Evolutionary conservation across 2,888 invertebrate genomes (phyloP), one percentile per base, ranked within the genome.

Genomic region (Latheticus oryzae): DNA sequence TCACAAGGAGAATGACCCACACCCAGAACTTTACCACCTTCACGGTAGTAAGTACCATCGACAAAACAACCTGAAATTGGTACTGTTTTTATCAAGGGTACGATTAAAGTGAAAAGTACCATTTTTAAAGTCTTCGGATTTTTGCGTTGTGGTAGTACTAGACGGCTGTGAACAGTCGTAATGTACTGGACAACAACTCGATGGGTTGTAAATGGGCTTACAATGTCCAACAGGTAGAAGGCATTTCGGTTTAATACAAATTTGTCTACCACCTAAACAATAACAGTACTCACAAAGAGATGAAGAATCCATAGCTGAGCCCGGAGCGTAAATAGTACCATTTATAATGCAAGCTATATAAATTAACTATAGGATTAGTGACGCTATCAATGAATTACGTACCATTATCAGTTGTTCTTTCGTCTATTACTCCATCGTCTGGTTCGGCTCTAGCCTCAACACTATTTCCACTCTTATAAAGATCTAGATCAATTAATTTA

Each of bases 281-380:
- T 90, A 94, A 79, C 94, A 94, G 77, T 91, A 90, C 77, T 92
- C 89, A 79, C 94, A 94, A n/a, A 88, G 83, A 58, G 86, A 84
- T 9, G 86, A 85, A 2, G 90, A 86, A 64, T 86, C 84, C 90
- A 94, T 89, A 3, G 94, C 93, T 2, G 93, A 93, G 1, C 91
- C 91, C 37, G 89, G 88, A 9, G 86, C 88, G 78, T 87, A 92
- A 66, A 88, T 80, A 15, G 87, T 85, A 19, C 90, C 90, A 65
- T 87, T 87, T 65, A 84, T 82, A 70, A 87, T 80, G 76, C 90
- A 90, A 66, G 87, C 90, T 87, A 80, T 73, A 28, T 13, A 24
- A 37, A 37, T 3, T 37, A 9, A 8, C 8, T 12, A 4, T 33
- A 33, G 4, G 21, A 21, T 21, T 21, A 21, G 21, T 21, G 21